A percentile compares a stretch with the other conserved stretches of the same genome.
phyloP scores from a whole-genome alignment of 1,140 invertebrate genomes.

The Brachystomella parvula region DNA sequence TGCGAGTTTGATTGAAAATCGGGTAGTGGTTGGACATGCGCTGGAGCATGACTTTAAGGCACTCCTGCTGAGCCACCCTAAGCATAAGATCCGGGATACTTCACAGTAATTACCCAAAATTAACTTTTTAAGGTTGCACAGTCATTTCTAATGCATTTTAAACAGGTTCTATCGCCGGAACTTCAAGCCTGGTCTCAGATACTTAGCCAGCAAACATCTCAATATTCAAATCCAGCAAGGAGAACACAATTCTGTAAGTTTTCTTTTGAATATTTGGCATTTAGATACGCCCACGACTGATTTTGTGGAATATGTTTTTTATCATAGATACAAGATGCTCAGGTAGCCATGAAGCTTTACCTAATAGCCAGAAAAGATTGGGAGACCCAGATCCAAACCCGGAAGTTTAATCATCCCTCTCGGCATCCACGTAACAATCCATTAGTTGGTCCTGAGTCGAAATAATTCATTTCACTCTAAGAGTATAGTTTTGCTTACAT shows the following conservation, averaged over 20 bases:
- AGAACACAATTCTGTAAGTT: conserved; percentile 73
- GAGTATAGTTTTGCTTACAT: too few species aligned
- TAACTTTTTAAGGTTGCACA: not conserved
- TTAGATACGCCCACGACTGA: not conserved
- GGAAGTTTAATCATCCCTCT: not conserved
- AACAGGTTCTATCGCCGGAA: conserved; percentile 50
- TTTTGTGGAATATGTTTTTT: conserved; percentile 15
- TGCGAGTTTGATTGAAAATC: conserved; percentile 60
- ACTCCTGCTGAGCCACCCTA: conserved; percentile 72
- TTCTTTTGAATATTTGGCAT: not conserved
- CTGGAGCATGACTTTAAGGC: conserved; percentile 78
- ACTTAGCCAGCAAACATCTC: conserved; percentile 62
- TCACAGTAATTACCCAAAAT: conserved; percentile 45
- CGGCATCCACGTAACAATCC: too few species aligned
- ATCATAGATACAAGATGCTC: conserved; percentile 62
- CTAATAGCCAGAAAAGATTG: conserved; percentile 62
- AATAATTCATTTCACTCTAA: too few species aligned
- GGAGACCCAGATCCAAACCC: conserved; percentile 47
- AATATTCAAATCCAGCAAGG: conserved; percentile 76
- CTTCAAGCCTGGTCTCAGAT: conserved; percentile 70
- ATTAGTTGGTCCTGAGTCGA: too few species aligned
- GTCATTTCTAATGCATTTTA: not conserved
- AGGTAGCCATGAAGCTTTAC: conserved; percentile 76
- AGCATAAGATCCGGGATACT: conserved; percentile 68
- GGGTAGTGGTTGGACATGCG: conserved; percentile 79